These are phyloP conservation scores for Alloscopus bannaensis DNA, from an alignment of 2,888 invertebrate genomes.

Conservation along the genomic window DNA sequence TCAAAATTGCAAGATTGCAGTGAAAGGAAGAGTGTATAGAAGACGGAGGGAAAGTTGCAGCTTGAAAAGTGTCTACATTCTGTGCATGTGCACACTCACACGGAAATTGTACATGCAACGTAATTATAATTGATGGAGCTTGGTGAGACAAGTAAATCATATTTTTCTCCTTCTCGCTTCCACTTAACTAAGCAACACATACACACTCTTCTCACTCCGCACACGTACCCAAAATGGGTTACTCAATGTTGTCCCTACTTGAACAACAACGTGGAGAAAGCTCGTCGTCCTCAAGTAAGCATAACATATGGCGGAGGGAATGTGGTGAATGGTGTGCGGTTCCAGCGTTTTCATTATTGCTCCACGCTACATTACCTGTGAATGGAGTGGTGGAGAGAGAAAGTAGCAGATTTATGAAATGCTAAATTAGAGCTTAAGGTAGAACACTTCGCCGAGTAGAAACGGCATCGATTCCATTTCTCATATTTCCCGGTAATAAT, in stretches of 20 bases:
- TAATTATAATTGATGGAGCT: constrained; percentile 57
- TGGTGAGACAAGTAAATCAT: constrained; percentile 42
- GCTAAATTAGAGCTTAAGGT: too few species aligned
- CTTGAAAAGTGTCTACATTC: too few species aligned
- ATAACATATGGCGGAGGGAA: neutral
- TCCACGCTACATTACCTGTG: constrained; percentile 26
- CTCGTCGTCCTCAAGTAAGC: neutral
- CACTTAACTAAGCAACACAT: too few species aligned
- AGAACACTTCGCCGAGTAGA: too few species aligned
- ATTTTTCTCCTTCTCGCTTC: constrained; percentile 26
- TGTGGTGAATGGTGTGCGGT: constrained; percentile 1
- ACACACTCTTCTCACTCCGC: neutral
- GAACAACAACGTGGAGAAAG: too few species aligned
- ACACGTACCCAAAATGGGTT: neutral
- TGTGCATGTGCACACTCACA: too few species aligned
- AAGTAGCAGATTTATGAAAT: constrained; percentile 12
- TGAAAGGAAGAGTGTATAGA: too few species aligned
- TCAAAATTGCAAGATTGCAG: too few species aligned
- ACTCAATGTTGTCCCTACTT: too few species aligned
- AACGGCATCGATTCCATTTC: too few species aligned
- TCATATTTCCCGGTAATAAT: constrained; percentile 16
- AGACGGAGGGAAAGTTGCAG: too few species aligned
- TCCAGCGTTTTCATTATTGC: constrained; percentile 13
- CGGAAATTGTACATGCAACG: constrained; percentile 10
- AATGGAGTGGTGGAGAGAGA: constrained; percentile 3